Percentiles rank a stretch among this genome's conserved stretches.
These are phyloP conservation scores for Watsonalla cultraria DNA, from an alignment of 2,888 invertebrate genomes.

Conservation along the genomic window DNA sequence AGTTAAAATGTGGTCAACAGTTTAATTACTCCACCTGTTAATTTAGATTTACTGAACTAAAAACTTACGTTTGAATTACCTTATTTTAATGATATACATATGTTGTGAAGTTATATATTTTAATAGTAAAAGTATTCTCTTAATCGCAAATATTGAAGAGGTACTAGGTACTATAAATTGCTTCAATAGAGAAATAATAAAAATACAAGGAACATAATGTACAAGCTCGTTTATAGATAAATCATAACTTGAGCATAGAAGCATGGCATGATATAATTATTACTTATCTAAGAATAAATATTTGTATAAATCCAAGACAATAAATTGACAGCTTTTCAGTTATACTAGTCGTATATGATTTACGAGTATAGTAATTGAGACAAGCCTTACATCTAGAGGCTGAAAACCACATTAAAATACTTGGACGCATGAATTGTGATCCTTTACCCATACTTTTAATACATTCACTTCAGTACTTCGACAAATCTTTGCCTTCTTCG, in stretches of 20 bases:
- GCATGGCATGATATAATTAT: slow-evolving; percentile 46
- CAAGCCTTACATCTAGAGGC: slow-evolving; percentile 57
- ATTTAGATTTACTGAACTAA: too few relatives aligned
- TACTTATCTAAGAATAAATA: slow-evolving; percentile 53
- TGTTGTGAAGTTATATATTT: too few relatives aligned
- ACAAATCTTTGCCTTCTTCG: too few relatives aligned
- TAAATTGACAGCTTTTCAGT: slow-evolving; percentile 73
- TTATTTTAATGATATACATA: too few relatives aligned
- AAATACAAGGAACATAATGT: slow-evolving; percentile 26
- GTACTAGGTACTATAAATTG: too few relatives aligned
- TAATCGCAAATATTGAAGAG: too few relatives aligned
- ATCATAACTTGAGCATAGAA: slow-evolving; percentile 45
- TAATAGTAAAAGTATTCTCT: not conserved
- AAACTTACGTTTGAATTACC: too few relatives aligned
- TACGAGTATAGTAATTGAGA: slow-evolving; percentile 61
- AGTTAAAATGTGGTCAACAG: too few relatives aligned
- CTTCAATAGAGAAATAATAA: slow-evolving; percentile 8
- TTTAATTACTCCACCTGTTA: too few relatives aligned
- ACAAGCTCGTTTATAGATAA: slow-evolving; percentile 25
- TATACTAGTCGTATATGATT: slow-evolving; percentile 58
- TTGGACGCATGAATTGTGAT: slow-evolving; percentile 13
- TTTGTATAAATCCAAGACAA: slow-evolving; percentile 62
- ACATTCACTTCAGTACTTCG: too few relatives aligned
- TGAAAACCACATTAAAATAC: slow-evolving; percentile 39
- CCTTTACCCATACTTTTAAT: not conserved